Evolutionary conservation across 2,888 invertebrate genomes (phyloP).

Genomic region (Andrena bicolor): DNA sequence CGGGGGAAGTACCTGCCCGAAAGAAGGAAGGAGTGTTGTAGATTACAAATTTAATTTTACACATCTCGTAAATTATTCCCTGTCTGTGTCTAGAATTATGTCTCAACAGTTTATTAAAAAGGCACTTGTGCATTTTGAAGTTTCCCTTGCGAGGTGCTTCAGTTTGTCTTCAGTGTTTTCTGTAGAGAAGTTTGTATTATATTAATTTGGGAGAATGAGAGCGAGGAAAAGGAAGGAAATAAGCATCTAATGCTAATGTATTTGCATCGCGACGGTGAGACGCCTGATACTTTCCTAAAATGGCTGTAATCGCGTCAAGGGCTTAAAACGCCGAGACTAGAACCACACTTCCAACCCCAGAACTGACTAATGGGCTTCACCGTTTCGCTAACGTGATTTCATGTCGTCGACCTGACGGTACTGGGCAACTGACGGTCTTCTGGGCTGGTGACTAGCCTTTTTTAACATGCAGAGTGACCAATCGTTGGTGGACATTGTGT

Average conservation of each 20-base stretch:
- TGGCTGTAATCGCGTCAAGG: slow-evolving; percentile 74
- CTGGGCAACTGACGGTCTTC: slow-evolving; percentile 63
- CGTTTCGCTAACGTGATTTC: slow-evolving; percentile 79
- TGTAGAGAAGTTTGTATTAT: no score
- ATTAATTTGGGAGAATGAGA: no score
- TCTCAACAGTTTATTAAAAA: no score
- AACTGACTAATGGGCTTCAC: slow-evolving; percentile 74
- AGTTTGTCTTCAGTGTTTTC: no score
- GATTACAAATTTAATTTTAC: no score
- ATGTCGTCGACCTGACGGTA: slow-evolving; percentile 77
- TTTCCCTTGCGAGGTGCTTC: no score
- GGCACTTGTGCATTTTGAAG: no score
- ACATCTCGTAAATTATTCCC: no score
- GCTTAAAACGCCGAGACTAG: slow-evolving; percentile 69
- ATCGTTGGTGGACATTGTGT: not conserved
- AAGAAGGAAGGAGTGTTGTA: no score
- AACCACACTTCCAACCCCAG: slow-evolving; percentile 71
- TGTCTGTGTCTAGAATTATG: no score
- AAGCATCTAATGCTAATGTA: not conserved
- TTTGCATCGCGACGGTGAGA: slow-evolving; percentile 1
- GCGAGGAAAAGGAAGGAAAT: not conserved
- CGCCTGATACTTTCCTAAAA: slow-evolving; percentile 67
- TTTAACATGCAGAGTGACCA: slow-evolving; percentile 35
- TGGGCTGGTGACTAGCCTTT: slow-evolving; percentile 7
- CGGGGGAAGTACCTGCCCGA: no score